These are phyloP conservation scores for Dromiciops gliroides DNA, from an alignment of 2,113 vertebrate species.

Conservation along the genomic window DNA sequence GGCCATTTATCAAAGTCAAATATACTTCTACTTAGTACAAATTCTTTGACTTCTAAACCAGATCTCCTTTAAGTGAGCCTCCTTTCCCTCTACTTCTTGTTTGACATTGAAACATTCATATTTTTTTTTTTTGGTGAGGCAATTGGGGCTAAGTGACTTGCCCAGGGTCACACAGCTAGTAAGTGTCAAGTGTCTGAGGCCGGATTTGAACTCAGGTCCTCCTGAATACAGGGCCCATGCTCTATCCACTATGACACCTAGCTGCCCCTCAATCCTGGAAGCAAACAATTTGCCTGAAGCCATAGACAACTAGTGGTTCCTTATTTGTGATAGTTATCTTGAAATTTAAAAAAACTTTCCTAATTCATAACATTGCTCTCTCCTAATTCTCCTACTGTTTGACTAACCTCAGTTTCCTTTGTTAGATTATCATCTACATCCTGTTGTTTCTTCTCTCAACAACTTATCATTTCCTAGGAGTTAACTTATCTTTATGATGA, in stretches of 20 bases:
- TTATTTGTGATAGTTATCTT: slow-evolving; percentile 31
- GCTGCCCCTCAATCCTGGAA: slow-evolving; percentile 39
- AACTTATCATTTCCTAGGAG: background rate
- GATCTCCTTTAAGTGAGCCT: background rate
- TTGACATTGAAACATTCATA: slow-evolving; percentile 37
- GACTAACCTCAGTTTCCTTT: background rate
- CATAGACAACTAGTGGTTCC: background rate
- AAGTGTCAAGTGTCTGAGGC: no score
- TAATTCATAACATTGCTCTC: background rate
- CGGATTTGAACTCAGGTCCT: no score
- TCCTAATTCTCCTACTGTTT: background rate
- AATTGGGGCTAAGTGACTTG: no score
- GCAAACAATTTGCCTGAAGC: background rate
- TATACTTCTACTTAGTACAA: background rate
- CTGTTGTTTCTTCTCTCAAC: background rate
- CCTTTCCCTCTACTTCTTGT: background rate
- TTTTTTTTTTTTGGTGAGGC: no score
- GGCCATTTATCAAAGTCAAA: background rate
- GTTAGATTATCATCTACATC: background rate
- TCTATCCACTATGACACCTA: no score
- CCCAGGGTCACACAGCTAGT: no score
- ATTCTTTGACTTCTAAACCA: slow-evolving; percentile 4
- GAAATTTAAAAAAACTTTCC: background rate
- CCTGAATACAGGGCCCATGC: no score
- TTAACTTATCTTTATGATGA: background rate